Percentiles rank a stretch among this genome's conserved stretches.
phyloP scores from a whole-genome alignment of 2,113 vertebrate genomes.

The Psammodynastes pulverulentus region DNA sequence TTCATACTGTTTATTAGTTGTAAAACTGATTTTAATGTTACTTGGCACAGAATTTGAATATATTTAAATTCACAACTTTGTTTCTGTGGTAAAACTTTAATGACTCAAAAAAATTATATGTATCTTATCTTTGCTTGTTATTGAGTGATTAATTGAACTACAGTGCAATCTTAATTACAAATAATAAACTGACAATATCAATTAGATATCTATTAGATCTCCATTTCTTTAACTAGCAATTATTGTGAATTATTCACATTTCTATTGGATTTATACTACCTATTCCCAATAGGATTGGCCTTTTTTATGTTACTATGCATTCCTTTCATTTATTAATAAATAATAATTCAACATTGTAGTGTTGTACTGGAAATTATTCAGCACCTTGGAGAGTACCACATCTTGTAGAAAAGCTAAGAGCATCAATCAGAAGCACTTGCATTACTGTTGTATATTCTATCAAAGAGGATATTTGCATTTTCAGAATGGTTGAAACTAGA shows the following conservation, averaged over 20 bases:
- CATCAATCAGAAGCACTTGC: not conserved
- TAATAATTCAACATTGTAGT: conserved; percentile 34
- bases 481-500: not conserved
- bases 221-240: conserved; percentile 32
- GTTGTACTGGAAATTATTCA: conserved; percentile 26
- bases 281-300: conserved; percentile 33
- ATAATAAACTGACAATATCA: not conserved
- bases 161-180: not conserved
- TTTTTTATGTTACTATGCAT: conserved; percentile 32
- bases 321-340: conserved; percentile 35
- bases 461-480: not conserved
- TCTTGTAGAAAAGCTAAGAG: not conserved
- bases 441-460: not conserved
- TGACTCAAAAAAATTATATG: not conserved
- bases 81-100: not conserved
- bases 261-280: conserved; percentile 37
- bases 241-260: conserved; percentile 18
- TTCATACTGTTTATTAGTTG: not conserved
- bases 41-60: not conserved
- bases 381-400: conserved; percentile 60
- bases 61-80: not conserved
- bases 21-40: not conserved
- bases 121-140: not conserved
- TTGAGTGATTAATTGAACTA: not conserved
- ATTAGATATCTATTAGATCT: not conserved